Evolutionary conservation across 2,888 invertebrate species (phyloP).

Genomic region (Eulithis testata): DNA sequence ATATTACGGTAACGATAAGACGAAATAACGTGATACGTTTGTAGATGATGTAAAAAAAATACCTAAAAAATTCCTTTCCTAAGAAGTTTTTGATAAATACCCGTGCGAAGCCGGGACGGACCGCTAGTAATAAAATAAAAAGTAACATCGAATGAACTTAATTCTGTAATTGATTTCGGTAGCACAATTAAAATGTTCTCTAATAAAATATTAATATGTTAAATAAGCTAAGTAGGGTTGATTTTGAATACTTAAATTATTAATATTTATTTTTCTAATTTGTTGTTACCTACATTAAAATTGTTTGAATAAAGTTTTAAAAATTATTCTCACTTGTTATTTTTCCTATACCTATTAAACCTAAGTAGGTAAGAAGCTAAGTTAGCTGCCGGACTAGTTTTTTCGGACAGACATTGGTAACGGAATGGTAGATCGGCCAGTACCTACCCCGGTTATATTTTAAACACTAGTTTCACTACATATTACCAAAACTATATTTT

Average conservation of each 20-base stretch:
- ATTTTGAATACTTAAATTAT: neutral
- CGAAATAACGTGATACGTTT: too few relatives aligned
- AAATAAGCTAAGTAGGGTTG: neutral
- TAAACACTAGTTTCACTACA: neutral
- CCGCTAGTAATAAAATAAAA: too few relatives aligned
- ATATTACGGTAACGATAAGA: neutral
- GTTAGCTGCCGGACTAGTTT: too few relatives aligned
- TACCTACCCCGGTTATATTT: too few relatives aligned
- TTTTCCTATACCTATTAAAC: too few relatives aligned
- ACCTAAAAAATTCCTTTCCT: too few relatives aligned
- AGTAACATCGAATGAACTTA: neutral
- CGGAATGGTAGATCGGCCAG: too few relatives aligned
- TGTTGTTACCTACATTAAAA: neutral
- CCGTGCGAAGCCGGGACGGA: too few relatives aligned
- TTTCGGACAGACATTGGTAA: too few relatives aligned
- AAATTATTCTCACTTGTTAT: neutral
- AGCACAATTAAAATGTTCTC: neutral
- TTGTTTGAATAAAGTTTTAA: conserved; percentile 3
- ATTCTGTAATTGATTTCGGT: neutral
- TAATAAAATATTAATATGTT: neutral
- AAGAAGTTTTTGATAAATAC: too few relatives aligned
- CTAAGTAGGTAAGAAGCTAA: too few relatives aligned
- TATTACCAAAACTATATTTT: neutral
- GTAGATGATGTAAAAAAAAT: too few relatives aligned
- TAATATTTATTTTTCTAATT: neutral